These are phyloP conservation scores for Chondrilla cf. caribensis DNA, from an alignment of 37 sponge, comb jelly and placozoan genomes.

Conservation along the genomic window DNA sequence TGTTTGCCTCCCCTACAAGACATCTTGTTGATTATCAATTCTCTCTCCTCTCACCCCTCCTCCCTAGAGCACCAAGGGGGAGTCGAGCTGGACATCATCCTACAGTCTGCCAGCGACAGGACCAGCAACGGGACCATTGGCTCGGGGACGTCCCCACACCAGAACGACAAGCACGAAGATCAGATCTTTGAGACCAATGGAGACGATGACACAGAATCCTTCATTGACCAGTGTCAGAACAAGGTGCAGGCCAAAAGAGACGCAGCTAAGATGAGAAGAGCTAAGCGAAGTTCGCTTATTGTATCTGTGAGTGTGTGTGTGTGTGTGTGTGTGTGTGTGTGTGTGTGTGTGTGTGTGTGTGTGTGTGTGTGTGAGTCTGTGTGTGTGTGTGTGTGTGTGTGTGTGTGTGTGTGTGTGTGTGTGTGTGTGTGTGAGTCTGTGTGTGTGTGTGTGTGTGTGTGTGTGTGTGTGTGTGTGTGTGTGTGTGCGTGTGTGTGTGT, in stretches of 20 bases:
- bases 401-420: background rate
- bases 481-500: background rate
- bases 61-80: background rate
- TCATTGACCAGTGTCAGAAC: slow-evolving; percentile 8
- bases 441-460: background rate
- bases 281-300: slow-evolving; percentile 15
- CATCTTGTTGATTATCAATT: background rate
- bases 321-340: background rate
- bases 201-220: slow-evolving; percentile 1
- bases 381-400: background rate
- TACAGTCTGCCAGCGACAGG: background rate
- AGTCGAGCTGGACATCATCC: background rate
- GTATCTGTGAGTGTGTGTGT: background rate
- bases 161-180: background rate
- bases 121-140: background rate
- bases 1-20: too few relatives aligned
- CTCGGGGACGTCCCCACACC: background rate
- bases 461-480: background rate
- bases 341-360: background rate
- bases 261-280: background rate
- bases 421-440: too few relatives aligned
- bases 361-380: background rate
- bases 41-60: background rate
- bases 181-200: slow-evolving; percentile 18
- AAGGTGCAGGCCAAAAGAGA: background rate